Percentiles rank a stretch among this genome's conserved stretches.
Evolutionary conservation across 2,797 vertebrate species (phyloP).

Genomic region (Chaetophractus vellerosus): DNA sequence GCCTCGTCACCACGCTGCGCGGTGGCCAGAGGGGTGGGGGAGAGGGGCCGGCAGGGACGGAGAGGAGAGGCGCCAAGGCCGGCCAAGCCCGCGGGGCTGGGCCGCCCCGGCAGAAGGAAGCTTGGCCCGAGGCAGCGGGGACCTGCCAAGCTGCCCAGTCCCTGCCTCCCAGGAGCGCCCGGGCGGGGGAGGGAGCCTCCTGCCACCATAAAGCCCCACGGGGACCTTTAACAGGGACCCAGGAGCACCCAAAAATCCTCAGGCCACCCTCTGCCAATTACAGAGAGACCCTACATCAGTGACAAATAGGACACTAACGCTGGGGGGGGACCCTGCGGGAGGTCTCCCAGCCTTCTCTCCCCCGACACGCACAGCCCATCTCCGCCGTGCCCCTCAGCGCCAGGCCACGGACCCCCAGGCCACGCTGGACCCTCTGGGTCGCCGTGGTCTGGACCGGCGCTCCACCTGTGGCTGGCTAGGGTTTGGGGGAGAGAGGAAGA

Average conservation of each 20-base stretch:
- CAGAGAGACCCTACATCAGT: background rate
- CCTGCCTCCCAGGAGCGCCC: background rate
- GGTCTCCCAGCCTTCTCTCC: background rate
- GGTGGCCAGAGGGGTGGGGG: background rate
- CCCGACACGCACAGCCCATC: background rate
- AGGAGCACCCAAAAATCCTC: background rate
- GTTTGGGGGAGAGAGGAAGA: background rate
- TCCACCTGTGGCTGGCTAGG: too few relatives aligned
- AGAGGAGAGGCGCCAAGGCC: constrained; percentile 41
- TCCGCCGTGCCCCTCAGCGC: fast-evolving
- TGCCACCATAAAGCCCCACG: background rate
- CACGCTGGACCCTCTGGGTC: background rate
- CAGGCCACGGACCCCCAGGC: background rate
- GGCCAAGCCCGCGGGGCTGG: constrained; percentile 24
- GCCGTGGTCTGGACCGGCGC: background rate
- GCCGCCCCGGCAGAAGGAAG: constrained; percentile 71
- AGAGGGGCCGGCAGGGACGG: background rate
- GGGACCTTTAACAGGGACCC: background rate
- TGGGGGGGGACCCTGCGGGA: fast-evolving
- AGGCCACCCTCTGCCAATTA: background rate
- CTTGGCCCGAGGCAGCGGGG: background rate
- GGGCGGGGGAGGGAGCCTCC: background rate
- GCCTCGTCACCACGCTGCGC: too few relatives aligned
- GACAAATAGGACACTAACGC: background rate
- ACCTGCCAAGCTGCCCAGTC: constrained; percentile 33